A percentile compares a stretch with the other conserved stretches of the same genome.
These are phyloP conservation scores for Dipus sagitta DNA, from an alignment of 2,797 vertebrate genomes.

Conservation along the genomic window DNA sequence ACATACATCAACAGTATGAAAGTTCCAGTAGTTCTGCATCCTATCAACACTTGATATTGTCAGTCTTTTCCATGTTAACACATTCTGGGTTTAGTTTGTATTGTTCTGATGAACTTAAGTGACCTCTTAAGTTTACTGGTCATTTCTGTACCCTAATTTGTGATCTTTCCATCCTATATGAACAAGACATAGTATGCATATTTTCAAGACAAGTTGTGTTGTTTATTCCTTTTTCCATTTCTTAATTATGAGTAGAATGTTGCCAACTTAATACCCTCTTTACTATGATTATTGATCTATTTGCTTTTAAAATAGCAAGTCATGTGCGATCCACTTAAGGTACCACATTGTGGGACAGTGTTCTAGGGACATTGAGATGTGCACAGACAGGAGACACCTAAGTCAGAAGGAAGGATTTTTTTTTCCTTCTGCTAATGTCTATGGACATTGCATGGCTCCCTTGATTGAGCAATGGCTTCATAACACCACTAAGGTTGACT, in stretches of 20 bases:
- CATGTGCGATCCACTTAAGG: neutral
- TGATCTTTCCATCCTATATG: neutral
- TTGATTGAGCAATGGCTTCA: neutral
- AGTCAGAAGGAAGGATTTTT: neutral
- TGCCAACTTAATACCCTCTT: neutral
- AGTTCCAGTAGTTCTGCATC: neutral
- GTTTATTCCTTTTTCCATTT: neutral
- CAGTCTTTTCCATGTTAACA: neutral
- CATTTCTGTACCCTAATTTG: neutral
- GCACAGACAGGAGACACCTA: neutral
- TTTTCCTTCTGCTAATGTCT: neutral
- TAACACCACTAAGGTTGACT: neutral
- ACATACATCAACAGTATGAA: fast-evolving
- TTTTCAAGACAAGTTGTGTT: neutral
- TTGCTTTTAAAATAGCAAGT: neutral
- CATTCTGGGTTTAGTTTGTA: neutral
- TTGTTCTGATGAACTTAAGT: neutral
- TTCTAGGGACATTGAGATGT: neutral
- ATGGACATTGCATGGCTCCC: neutral
- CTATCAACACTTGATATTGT: neutral
- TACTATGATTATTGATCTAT: neutral
- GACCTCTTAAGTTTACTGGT: neutral
- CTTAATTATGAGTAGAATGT: slow-evolving; percentile 30
- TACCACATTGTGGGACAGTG: neutral
- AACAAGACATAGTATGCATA: neutral